Percentiles rank a stretch among this genome's conserved stretches.
Conservation (phyloP, 2,113 vertebrate species). For the Carassius carassius region DNA sequence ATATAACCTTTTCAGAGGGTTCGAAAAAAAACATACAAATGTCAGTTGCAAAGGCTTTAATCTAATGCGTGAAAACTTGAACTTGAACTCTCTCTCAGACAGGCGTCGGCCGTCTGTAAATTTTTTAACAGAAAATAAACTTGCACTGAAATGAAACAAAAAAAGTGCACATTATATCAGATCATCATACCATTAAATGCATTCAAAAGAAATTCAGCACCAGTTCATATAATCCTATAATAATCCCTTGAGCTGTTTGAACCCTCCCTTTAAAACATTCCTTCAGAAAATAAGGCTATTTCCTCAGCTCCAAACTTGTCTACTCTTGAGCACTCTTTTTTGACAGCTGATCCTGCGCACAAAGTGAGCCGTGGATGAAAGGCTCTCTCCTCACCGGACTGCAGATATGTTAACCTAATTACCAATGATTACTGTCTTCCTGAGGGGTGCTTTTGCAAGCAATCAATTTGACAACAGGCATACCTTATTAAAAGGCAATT, state of each 20-base stretch:
- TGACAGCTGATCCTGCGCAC: neutral
- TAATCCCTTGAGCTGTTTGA: neutral
- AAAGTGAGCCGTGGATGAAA: neutral
- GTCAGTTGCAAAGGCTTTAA: neutral
- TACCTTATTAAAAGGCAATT: constrained; percentile 50
- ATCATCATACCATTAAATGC: neutral
- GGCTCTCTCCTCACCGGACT: neutral
- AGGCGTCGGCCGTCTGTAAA: neutral
- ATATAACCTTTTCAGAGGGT: too few species aligned
- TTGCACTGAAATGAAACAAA: neutral
- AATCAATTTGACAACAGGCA: constrained; percentile 43
- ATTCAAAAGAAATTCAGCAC: neutral
- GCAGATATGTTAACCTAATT: constrained; percentile 50
- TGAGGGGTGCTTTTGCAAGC: constrained; percentile 10
- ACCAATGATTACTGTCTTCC: constrained; percentile 44
- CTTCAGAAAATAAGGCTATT: neutral
- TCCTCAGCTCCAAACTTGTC: neutral
- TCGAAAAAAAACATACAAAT: neutral
- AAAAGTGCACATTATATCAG: constrained; percentile 14
- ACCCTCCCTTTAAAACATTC: neutral
- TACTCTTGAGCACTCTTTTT: neutral
- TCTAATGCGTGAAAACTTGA: neutral
- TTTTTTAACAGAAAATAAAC: neutral
- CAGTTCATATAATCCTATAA: constrained; percentile 10
- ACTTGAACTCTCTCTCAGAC: neutral